Percentiles rank a stretch among this genome's conserved stretches.
Evolutionary conservation across 2,888 invertebrate species (phyloP).

Genomic region (Tupiocoris notatus): DNA sequence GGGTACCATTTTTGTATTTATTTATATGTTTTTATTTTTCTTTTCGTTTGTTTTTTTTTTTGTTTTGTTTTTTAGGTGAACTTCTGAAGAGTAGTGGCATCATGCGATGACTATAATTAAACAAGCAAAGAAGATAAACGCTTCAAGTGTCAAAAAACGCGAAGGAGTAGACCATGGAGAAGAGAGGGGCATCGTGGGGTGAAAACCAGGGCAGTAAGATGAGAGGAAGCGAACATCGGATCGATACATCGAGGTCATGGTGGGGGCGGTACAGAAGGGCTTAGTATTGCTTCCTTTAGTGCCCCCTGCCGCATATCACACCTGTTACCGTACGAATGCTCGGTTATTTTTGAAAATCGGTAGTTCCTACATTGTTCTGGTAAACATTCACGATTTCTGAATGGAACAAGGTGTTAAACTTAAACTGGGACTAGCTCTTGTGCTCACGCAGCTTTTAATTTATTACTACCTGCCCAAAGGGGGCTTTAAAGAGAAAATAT

Average conservation of each 20-base stretch:
- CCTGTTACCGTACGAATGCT: too few species aligned
- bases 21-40: too few species aligned
- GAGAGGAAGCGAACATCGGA: slow-evolving; percentile 1
- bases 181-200: background rate
- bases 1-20: too few species aligned
- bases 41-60: too few species aligned
- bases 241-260: slow-evolving; percentile 36
- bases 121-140: slow-evolving; percentile 11
- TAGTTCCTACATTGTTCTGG: background rate
- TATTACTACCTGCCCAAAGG: slow-evolving; percentile 18
- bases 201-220: slow-evolving; percentile 8
- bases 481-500: background rate
- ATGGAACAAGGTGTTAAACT: slow-evolving; percentile 37
- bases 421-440: slow-evolving; percentile 17
- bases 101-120: too few species aligned
- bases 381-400: background rate
- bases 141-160: slow-evolving; percentile 5
- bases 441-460: slow-evolving; percentile 20
- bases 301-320: slow-evolving; percentile 12
- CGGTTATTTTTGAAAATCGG: too few species aligned
- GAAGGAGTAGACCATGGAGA: background rate
- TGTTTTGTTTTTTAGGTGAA: too few species aligned
- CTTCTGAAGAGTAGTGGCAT: too few species aligned
- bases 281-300: background rate
- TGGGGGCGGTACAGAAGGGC: slow-evolving; percentile 8